Conservation (phyloP, 1,140 invertebrate species). For the Dufourea novaeangliae region DNA sequence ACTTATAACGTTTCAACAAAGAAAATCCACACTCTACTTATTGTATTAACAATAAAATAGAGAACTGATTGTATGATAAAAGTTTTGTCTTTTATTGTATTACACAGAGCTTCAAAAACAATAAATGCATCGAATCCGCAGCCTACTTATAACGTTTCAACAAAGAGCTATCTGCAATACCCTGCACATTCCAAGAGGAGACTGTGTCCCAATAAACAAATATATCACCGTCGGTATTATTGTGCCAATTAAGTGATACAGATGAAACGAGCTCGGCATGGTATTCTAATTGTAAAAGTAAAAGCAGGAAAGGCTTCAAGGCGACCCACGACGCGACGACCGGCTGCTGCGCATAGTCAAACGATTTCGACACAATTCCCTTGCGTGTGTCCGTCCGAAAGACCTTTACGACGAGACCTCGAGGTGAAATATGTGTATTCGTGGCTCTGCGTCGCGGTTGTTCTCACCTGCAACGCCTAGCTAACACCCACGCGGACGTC, state of each 20-base stretch:
- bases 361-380: conserved; percentile 25
- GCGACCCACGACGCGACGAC: too few species aligned
- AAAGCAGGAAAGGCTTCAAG: not conserved
- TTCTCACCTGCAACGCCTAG: conserved; percentile 26
- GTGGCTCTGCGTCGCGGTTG: not conserved
- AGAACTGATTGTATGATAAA: too few species aligned
- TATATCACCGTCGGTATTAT: not conserved
- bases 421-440: conserved; percentile 23
- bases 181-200: too few species aligned
- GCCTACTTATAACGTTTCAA: too few species aligned
- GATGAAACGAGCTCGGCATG: not conserved
- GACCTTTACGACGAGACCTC: conserved; percentile 25
- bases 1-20: too few species aligned
- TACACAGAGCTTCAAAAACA: too few species aligned
- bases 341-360: not conserved
- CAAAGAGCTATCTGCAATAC: too few species aligned
- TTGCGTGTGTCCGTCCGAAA: conserved; percentile 7
- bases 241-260: not conserved
- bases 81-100: too few species aligned
- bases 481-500: conserved; percentile 32
- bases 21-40: too few species aligned
- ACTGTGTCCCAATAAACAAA: too few species aligned
- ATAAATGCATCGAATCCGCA: too few species aligned
- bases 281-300: conserved; percentile 3
- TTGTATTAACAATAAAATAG: too few species aligned